Base-by-base conservation (phyloP, 2,888 invertebrate species). In the Anaspis maculata region DNA sequence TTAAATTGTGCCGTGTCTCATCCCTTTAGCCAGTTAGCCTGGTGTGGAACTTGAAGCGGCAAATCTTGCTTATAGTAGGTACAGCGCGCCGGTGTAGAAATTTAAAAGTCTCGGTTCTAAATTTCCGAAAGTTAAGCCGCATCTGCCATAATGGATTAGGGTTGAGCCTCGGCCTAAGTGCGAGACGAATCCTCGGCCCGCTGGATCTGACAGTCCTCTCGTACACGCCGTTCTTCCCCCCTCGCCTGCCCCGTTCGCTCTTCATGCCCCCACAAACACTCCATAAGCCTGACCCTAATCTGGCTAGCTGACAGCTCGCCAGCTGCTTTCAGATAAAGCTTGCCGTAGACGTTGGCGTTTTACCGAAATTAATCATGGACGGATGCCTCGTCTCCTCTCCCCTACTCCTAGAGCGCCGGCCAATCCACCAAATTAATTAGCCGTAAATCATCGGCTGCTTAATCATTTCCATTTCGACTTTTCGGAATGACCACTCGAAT, bases 141-240 rank as follows among this genome's bases (percentile, higher is more conserved):
- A 50, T 52, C 59, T 58, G 60, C 61, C 61, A 61, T 62, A 62
- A 62, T 61, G 61, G 61, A 62, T 62, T 61, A 59, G 61, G 62
- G 61, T 59, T 58, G 59, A 58, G 57, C 59, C 54, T 54, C 45
- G 47, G 5, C 47, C 54, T 49, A 51, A 57, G 55, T 57, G 57
- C 54, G 54, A 57, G 56, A 59, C 58, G 59, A 57, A 57, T 59
- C 57, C 56, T 42, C 52, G 45, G 50, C 48, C 54, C 53, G 52
- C 56, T 59, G 58, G 44, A 54, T 56, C 53, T 58, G 58, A 61
- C 58, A 56, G 58, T 52, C 47, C 41, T n/a, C n/a, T n/a, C n/a
- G n/a, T n/a, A n/a, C n/a, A 47, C 33, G 44, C 38, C 35, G n/a
- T n/a, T n/a, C n/a, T n/a, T n/a, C 37, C 37, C 34, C 33, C 39